Evolutionary conservation across 2,113 vertebrate species (phyloP).

Genomic region (Poecilia latipinna): DNA sequence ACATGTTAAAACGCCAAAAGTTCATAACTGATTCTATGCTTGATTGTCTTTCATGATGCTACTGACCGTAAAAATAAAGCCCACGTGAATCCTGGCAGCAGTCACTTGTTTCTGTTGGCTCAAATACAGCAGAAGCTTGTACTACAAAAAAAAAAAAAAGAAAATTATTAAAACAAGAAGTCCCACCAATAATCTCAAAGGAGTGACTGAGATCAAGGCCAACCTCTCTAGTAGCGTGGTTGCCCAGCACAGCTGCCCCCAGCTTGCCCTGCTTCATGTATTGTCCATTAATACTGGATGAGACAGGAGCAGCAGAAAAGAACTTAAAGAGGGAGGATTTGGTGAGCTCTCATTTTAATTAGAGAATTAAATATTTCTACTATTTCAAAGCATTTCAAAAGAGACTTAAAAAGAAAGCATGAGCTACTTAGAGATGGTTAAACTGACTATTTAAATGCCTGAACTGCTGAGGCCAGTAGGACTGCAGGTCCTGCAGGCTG

Average conservation of each 20-base stretch:
- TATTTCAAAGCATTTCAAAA: background rate
- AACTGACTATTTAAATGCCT: slow-evolving; percentile 91
- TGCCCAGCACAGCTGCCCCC: slow-evolving; percentile 92
- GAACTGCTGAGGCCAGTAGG: slow-evolving; percentile 86
- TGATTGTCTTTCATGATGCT: background rate
- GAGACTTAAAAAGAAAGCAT: background rate
- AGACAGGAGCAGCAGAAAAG: slow-evolving; percentile 16
- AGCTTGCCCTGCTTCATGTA: slow-evolving; percentile 96
- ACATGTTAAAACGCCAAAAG: background rate
- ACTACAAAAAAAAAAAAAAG: slow-evolving; percentile 76
- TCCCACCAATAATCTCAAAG: slow-evolving; percentile 36
- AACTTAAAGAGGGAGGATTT: background rate
- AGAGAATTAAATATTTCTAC: no score
- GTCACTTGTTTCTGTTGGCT: slow-evolving; percentile 92
- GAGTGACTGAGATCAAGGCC: slow-evolving; percentile 40
- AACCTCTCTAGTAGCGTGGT: slow-evolving; percentile 88
- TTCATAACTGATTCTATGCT: background rate
- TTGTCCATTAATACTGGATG: slow-evolving; percentile 86
- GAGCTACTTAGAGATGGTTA: background rate
- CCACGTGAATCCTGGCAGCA: slow-evolving; percentile 85
- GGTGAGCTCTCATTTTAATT: background rate
- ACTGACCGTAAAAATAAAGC: slow-evolving; percentile 91
- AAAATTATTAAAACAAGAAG: slow-evolving; percentile 28
- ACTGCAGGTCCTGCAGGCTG: slow-evolving; percentile 76
- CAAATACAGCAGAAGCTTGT: slow-evolving; percentile 93